Evolutionary conservation across 2,797 vertebrate genomes (phyloP).

Genomic region (Triplophysa bombifrons): DNA sequence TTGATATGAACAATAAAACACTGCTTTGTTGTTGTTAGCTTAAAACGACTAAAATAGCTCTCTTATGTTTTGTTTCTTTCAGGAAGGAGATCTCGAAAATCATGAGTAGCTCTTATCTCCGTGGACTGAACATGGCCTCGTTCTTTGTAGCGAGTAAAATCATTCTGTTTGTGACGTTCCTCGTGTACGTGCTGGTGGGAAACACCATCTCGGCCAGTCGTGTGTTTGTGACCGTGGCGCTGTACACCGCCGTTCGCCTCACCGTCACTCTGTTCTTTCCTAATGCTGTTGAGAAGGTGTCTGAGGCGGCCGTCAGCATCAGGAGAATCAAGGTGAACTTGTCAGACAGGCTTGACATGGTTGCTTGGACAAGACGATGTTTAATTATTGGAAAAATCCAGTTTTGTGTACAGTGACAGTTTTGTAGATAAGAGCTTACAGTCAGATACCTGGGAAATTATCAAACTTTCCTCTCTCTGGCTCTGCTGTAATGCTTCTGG

Average conservation of each 20-base stretch:
- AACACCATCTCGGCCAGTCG: constrained; percentile 84
- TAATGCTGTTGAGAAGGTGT: constrained; percentile 85
- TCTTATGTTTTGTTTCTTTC: constrained; percentile 50
- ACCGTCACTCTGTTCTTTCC: constrained; percentile 95
- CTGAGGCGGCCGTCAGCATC: constrained; percentile 88
- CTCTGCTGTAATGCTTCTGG: constrained; percentile 1
- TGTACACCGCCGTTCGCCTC: constrained; percentile 88
- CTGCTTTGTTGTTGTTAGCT: not conserved
- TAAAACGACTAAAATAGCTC: no score
- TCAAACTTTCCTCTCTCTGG: not conserved
- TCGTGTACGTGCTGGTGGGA: constrained; percentile 85
- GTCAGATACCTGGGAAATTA: no score
- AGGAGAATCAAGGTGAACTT: constrained; percentile 86
- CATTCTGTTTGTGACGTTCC: constrained; percentile 90
- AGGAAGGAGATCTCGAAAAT: constrained; percentile 92
- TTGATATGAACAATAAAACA: not conserved
- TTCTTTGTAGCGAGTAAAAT: constrained; percentile 93
- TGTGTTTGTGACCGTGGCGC: constrained; percentile 87
- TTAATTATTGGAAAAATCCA: no score
- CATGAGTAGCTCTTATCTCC: constrained; percentile 91
- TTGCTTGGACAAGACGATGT: not conserved
- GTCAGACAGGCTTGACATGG: not conserved
- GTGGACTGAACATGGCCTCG: constrained; percentile 91
- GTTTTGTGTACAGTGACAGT: no score
- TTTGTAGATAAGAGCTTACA: no score